These are phyloP conservation scores for Pangasius macronema DNA, from an alignment of 2,797 vertebrate genomes.

Conservation along the genomic window DNA sequence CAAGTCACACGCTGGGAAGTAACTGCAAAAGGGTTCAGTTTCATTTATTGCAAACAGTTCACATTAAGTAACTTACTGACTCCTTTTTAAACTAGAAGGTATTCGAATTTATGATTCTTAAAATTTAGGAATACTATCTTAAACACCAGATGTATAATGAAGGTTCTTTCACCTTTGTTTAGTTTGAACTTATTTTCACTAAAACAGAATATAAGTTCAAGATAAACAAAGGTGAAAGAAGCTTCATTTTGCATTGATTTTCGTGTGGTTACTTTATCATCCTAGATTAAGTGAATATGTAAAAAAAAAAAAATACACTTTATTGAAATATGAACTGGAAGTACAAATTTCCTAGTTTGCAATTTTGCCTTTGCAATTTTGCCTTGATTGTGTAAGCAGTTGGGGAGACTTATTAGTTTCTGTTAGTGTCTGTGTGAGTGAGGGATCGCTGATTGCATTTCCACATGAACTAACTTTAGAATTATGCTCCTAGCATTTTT, in stretches of 20 bases:
- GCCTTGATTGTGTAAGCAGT: neutral
- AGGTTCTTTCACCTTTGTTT: neutral
- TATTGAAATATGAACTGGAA: neutral
- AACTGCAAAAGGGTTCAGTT: conserved; percentile 70
- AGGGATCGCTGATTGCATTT: neutral
- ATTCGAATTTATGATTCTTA: neutral
- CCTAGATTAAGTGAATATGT: neutral
- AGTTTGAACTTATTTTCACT: neutral
- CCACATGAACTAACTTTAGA: neutral
- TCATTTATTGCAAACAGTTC: conserved; percentile 2
- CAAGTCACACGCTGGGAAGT: conserved; percentile 91
- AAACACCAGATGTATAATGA: neutral
- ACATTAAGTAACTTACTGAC: neutral
- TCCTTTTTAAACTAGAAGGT: neutral
- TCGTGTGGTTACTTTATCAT: neutral
- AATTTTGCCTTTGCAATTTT: conserved; percentile 16
- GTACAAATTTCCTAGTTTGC: neutral
- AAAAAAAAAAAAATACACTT: neutral
- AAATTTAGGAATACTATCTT: neutral
- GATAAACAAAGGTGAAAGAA: too few relatives aligned
- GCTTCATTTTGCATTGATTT: neutral
- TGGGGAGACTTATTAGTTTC: neutral
- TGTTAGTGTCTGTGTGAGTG: neutral
- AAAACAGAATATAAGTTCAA: neutral
- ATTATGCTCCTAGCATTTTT: neutral